Conservation (phyloP, 2,113 vertebrate species). For the Orientallactaga bullata region DNA sequence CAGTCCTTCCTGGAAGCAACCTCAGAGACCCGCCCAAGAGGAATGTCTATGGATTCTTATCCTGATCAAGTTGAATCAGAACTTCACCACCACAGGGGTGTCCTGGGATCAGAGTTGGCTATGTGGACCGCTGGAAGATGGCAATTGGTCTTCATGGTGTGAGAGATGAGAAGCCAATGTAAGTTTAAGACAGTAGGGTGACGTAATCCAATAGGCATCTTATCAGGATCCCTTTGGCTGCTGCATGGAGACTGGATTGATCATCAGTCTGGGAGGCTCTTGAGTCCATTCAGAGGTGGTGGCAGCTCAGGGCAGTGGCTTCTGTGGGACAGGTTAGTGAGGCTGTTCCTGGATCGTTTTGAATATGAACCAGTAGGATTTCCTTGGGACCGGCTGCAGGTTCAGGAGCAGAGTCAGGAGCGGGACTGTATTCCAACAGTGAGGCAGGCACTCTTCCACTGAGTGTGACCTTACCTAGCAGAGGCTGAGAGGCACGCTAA, state of each 20-base stretch:
- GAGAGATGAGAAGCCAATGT: neutral
- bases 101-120: no score
- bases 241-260: no score
- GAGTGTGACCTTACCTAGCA: neutral
- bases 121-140: neutral
- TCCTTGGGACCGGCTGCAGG: no score
- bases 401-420: neutral
- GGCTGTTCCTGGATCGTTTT: neutral
- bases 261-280: neutral
- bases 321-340: neutral
- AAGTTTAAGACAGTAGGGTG: neutral
- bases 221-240: neutral
- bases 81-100: no score
- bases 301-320: no score
- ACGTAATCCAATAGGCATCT: no score
- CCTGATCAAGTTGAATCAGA: no score
- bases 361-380: neutral
- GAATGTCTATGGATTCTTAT: no score
- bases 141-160: neutral
- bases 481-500: neutral
- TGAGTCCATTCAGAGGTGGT: fast-evolving
- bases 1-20: no score
- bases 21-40: no score
- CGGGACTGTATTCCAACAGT: neutral
- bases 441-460: fast-evolving